These are phyloP conservation scores for Cyprinodon variegatus DNA, from an alignment of 2,113 vertebrate genomes.

Conservation along the genomic window DNA sequence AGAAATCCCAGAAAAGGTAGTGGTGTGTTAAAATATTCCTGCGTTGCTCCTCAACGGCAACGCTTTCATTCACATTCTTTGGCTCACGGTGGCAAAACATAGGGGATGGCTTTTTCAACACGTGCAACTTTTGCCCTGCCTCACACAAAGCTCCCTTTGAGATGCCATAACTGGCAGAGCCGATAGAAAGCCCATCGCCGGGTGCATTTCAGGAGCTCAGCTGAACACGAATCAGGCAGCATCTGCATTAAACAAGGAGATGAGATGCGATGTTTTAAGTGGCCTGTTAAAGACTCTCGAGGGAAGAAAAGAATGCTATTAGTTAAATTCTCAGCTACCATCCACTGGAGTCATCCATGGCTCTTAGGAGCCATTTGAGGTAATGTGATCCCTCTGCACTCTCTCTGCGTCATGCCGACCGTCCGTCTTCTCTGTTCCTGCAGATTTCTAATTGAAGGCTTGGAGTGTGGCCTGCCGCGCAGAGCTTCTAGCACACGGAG, in stretches of 20 bases:
- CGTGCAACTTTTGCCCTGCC: constrained; percentile 25
- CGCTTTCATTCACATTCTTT: constrained; percentile 61
- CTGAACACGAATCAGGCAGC: not conserved
- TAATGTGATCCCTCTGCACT: constrained; percentile 71
- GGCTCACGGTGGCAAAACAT: constrained; percentile 49
- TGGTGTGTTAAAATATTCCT: constrained; percentile 62
- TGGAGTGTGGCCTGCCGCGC: constrained; percentile 45
- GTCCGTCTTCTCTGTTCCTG: constrained; percentile 51
- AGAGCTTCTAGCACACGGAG: constrained; percentile 46
- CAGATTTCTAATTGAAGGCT: constrained; percentile 70
- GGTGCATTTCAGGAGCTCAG: not conserved
- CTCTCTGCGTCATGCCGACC: constrained; percentile 59
- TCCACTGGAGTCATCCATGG: constrained; percentile 47
- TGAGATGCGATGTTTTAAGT: constrained; percentile 11
- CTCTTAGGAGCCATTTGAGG: constrained; percentile 58
- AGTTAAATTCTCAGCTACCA: constrained; percentile 49
- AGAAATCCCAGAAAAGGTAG: constrained; percentile 53
- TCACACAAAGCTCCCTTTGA: constrained; percentile 49
- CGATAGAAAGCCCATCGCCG: constrained; percentile 12
- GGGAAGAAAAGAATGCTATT: constrained; percentile 50
- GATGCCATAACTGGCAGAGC: constrained; percentile 4
- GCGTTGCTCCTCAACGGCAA: constrained; percentile 29
- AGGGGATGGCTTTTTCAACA: constrained; percentile 45
- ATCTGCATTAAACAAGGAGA: constrained; percentile 6
- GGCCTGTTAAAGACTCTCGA: constrained; percentile 39